Evolutionary conservation across 2,888 invertebrate species (phyloP), one percentile per base, ranked within the genome.

Genomic region (Epirrhoe alternata): DNA sequence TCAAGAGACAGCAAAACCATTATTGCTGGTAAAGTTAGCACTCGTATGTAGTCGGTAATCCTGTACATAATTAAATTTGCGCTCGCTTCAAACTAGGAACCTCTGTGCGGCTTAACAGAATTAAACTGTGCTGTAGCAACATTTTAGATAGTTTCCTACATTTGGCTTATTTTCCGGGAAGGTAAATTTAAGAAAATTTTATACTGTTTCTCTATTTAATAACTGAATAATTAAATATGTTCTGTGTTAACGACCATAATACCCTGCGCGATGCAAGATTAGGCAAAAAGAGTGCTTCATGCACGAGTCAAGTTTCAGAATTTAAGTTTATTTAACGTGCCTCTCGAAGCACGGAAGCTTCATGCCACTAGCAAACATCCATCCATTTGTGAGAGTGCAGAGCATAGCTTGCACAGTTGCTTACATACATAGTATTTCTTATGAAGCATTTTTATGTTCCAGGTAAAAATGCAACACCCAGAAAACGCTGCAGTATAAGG

Each of bases 11-110:
- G 12, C 31, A 55, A 45, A 62, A 54, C 55, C 51, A 54, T 50
- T 16, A 59, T 59, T 51, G 51, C 51, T 51, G 38, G 50, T 59
- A 45, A 64, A 60, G 51, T 38, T 58, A 64, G 54, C 49, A 62
- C 55, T 51, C 56, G 55, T 71, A 61, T 53, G 57, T 53, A 64
- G 64, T 64, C 45, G 61, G 71, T 73, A 67, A 74, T 67, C 70
- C 71, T 66, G 74, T 76, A 68, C 61, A 68, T 69, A 78, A 82
- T 81, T 82, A 77, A 82, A 79, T 81, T 81, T 78, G 77, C 70
- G 70, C 74, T 74, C 64, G 72, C 77, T 78, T 69, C 73, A 72
- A 79, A 77, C 78, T 75, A 71, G 68, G 61, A 64, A 68, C 60
- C 64, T 76, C 73, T 72, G 57, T 72, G 71, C 62, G 73, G 72